Evolutionary conservation across 2,888 invertebrate species (phyloP), one percentile per base, ranked within the genome.

Genomic region (Epirrhoe tristata): DNA sequence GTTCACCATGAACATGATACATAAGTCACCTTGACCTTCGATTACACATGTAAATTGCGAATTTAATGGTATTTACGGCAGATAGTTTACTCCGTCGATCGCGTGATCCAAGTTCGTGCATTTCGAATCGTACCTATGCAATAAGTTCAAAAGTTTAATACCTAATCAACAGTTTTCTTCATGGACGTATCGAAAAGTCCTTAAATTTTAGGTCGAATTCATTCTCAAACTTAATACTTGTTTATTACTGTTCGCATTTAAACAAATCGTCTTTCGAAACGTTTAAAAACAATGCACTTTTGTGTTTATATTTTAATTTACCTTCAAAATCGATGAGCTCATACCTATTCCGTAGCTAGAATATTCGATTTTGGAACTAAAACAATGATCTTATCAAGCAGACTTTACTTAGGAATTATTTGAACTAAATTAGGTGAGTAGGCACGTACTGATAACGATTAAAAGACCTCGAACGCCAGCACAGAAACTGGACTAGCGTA

Each of bases 321-420:
- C 36, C 36, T 39, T 39, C 10, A 46, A 46, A 1, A n/a, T 14
- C 6, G n/a, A 14, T 12, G 46, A 1, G 6, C 12, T 17, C 36
- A 39, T 39, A 55, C n/a, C 7, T 12, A 43, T 14, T 32, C 14
- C 8, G 1, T 32, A 24, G 8, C n/a, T 48, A 57, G 5, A 48
- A 57, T 46, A 43, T 17, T 39, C 14, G n/a, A 14, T 31, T 36
- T 61, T 36, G 5, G 36, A 48, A 54, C 48, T 51, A 52, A 63
- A 55, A 52, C 63, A 52, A 57, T 61, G 16, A 12, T 63, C 63
- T 70, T 73, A 70, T 73, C 72, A 62, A 36, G 10, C 16, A 63
- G 66, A 63, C 68, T 67, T 66, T 58, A 46, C 48, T 39, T 68
- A 63, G 55, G 63, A 58, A 65, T 70, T 70, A 64, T 54, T 62